Percentiles rank a stretch among this genome's conserved stretches.
Conservation (phyloP, 1,140 invertebrate species). For the Colletes latitarsis region DNA sequence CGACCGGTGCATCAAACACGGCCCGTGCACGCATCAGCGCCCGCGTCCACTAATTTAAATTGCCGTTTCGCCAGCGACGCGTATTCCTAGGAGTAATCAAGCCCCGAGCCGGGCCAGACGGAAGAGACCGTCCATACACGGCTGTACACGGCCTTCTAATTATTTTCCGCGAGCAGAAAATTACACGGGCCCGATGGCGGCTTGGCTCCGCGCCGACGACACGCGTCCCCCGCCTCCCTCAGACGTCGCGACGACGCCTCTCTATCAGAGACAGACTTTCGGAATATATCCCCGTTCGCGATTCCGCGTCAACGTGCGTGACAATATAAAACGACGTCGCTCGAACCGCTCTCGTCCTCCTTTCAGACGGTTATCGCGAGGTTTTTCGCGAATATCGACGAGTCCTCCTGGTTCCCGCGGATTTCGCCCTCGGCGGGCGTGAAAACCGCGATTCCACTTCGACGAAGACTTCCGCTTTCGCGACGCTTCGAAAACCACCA, state of each 20-base stretch:
- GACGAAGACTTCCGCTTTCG: background rate
- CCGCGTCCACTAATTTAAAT: constrained; percentile 60
- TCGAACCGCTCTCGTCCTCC: constrained; percentile 4
- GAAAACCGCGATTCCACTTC: constrained; percentile 32
- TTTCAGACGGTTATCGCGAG: constrained; percentile 7
- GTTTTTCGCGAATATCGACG: constrained; percentile 38
- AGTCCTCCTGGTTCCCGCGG: background rate
- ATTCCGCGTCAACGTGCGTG: background rate
- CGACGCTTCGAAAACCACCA: background rate
- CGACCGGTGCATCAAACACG: constrained; percentile 15
- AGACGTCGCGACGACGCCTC: background rate
- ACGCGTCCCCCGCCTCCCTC: background rate
- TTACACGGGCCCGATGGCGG: constrained; percentile 22
- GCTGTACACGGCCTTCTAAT: constrained; percentile 38
- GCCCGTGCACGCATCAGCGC: background rate
- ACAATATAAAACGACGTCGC: constrained; percentile 25
- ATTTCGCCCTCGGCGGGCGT: background rate
- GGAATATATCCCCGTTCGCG: background rate
- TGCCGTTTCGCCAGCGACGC: constrained; percentile 56
- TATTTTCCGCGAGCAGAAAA: constrained; percentile 55
- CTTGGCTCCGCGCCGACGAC: constrained; percentile 7
- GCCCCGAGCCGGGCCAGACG: constrained; percentile 31
- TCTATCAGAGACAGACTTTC: constrained; percentile 1
- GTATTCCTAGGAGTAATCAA: constrained; percentile 60
- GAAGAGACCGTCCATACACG: constrained; percentile 34